Conservation (phyloP, 2,797 vertebrate genomes). For the Triplophysa bombifrons region DNA sequence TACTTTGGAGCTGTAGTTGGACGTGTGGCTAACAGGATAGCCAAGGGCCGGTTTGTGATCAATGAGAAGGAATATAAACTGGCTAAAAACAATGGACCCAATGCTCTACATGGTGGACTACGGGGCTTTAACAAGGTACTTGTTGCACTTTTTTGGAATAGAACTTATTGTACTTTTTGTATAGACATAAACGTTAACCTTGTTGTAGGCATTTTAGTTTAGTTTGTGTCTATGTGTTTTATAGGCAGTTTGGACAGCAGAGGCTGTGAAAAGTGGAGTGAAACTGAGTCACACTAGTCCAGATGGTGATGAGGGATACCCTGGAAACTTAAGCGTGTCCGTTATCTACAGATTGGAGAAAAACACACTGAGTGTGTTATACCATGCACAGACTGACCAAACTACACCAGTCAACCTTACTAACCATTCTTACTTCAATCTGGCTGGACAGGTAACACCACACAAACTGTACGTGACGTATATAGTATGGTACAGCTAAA, state of each 20-base stretch:
- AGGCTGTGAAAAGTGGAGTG: slow-evolving; percentile 78
- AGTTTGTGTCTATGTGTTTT: slow-evolving; percentile 13
- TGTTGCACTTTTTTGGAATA: neutral
- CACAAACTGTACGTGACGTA: no score
- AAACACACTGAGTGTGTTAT: slow-evolving; percentile 81
- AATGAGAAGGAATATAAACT: slow-evolving; percentile 82
- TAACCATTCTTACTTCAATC: slow-evolving; percentile 95
- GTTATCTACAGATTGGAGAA: slow-evolving; percentile 85
- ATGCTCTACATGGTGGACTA: slow-evolving; percentile 89
- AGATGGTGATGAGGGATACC: slow-evolving; percentile 91
- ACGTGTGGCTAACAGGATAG: slow-evolving; percentile 91
- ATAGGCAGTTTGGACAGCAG: slow-evolving; percentile 81
- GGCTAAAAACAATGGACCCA: slow-evolving; percentile 86
- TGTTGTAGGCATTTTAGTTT: neutral
- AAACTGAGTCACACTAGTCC: slow-evolving; percentile 83
- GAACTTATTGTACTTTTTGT: neutral
- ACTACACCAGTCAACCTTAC: slow-evolving; percentile 90
- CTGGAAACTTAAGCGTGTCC: slow-evolving; percentile 85
- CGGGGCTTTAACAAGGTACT: slow-evolving; percentile 90
- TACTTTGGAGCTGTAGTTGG: slow-evolving; percentile 89
- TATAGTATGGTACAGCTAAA: no score
- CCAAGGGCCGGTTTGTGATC: slow-evolving; percentile 79
- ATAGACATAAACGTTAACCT: neutral
- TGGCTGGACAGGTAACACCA: slow-evolving; percentile 86
- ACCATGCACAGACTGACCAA: slow-evolving; percentile 80